Evolutionary conservation across 2,888 invertebrate species (phyloP).

Genomic region (Meandrusa payeni): DNA sequence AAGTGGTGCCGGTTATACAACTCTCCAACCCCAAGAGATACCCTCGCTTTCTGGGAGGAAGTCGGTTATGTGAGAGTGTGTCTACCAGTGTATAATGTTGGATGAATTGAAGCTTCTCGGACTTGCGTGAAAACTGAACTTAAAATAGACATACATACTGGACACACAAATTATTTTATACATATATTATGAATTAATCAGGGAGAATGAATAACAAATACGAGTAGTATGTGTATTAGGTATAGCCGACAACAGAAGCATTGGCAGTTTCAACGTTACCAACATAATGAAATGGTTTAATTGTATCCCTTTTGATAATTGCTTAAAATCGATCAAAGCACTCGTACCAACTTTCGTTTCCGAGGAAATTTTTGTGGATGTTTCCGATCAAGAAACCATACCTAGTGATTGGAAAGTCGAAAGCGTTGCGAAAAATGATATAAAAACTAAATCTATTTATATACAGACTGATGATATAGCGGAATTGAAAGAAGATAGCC

Average conservation of each 20-base stretch:
- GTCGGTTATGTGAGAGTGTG: no score
- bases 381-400: conserved; percentile 38
- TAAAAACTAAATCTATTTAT: conserved; percentile 28
- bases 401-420: conserved; percentile 35
- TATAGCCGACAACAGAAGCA: neutral
- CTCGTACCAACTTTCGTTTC: conserved; percentile 2
- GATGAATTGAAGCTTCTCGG: no score
- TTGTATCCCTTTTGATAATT: conserved; percentile 6
- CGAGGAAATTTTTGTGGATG: conserved; percentile 26
- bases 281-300: conserved; percentile 12
- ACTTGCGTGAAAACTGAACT: no score
- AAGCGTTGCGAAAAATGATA: conserved; percentile 21
- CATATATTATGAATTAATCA: conserved; percentile 2
- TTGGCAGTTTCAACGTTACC: neutral
- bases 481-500: conserved; percentile 5
- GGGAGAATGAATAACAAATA: neutral
- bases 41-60: no score
- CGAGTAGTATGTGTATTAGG: no score
- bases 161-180: neutral
- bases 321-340: conserved; percentile 5
- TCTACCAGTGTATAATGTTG: no score
- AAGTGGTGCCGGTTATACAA: no score
- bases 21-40: no score
- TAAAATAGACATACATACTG: no score
- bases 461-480: conserved; percentile 30